Percentiles rank a stretch among this genome's conserved stretches.
Evolutionary conservation across 2,113 vertebrate genomes (phyloP).

Genomic region (Lophura nycthemera): DNA sequence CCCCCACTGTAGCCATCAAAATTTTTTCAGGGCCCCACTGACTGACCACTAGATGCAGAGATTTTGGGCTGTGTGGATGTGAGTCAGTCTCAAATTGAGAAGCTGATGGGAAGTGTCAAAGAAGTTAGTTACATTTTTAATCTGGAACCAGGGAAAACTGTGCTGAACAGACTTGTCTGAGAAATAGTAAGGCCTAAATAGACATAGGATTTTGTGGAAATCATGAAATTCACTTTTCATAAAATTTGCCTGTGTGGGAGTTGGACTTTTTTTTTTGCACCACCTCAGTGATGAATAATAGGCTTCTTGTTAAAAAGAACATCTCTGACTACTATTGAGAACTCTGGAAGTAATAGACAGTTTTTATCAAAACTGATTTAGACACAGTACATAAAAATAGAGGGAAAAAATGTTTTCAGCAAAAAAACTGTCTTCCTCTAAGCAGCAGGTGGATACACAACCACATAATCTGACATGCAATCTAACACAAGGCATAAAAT

Average conservation of each 20-base stretch:
- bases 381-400: slow-evolving; percentile 3
- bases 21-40: neutral
- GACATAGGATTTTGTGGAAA: neutral
- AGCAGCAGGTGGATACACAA: neutral
- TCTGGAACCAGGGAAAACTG: neutral
- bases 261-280: neutral
- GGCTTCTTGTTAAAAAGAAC: slow-evolving; percentile 22
- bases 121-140: neutral
- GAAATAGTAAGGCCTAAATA: neutral
- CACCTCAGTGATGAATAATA: slow-evolving; percentile 35
- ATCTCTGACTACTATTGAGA: neutral
- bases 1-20: neutral
- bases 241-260: neutral
- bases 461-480: neutral
- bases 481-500: neutral
- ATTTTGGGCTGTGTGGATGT: neutral
- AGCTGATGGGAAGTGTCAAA: neutral
- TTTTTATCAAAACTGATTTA: slow-evolving; percentile 1
- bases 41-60: neutral
- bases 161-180: neutral
- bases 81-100: neutral
- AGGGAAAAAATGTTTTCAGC: neutral
- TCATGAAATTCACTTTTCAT: slow-evolving; percentile 4
- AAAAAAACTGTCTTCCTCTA: neutral
- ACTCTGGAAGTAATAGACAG: neutral